These are phyloP conservation scores for Physocephala rufipes DNA, from an alignment of 2,888 invertebrate genomes.

Conservation along the genomic window DNA sequence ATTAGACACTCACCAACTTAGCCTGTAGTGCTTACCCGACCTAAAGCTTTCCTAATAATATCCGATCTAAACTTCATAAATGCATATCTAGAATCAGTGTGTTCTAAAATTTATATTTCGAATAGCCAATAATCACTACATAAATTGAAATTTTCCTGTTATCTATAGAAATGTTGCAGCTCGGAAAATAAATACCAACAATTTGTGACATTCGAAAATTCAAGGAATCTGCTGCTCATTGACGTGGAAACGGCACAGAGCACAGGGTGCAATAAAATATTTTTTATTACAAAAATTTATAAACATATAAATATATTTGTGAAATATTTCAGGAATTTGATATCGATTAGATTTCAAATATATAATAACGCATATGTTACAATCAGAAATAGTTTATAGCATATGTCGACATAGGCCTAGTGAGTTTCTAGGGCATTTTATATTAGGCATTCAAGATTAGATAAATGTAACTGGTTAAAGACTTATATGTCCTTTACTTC, in stretches of 20 bases:
- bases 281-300: neutral
- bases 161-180: slow-evolving; percentile 24
- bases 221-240: neutral
- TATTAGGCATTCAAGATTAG: no score
- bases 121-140: neutral
- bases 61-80: neutral
- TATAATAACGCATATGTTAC: no score
- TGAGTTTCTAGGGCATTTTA: no score
- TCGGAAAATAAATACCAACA: slow-evolving; percentile 34
- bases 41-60: no score
- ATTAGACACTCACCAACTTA: neutral
- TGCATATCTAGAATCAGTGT: neutral
- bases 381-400: no score
- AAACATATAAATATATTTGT: no score
- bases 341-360: no score
- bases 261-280: neutral
- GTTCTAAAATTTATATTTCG: neutral
- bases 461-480: no score
- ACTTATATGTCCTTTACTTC: no score
- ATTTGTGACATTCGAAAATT: slow-evolving; percentile 25
- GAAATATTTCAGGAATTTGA: no score
- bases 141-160: slow-evolving; percentile 11
- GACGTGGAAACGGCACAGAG: neutral
- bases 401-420: no score
- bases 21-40: neutral